phyloP scores from a whole-genome alignment of 2,888 invertebrate species.

The Harmothoe impar region DNA sequence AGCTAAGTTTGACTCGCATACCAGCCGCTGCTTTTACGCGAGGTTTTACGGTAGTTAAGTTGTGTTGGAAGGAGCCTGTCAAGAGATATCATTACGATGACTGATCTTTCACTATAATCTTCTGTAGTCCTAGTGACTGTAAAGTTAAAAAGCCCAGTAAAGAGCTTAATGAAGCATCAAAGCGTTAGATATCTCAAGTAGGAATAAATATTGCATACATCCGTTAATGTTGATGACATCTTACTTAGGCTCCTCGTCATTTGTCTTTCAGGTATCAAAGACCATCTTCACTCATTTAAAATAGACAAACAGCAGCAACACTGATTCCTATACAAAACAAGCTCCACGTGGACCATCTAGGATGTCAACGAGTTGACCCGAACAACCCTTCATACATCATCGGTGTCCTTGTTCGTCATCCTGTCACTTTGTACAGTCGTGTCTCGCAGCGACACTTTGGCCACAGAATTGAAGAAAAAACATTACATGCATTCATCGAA shows the following conservation, averaged over 20 bases:
- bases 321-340: background rate
- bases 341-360: background rate
- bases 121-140: no score
- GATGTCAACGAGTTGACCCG: background rate
- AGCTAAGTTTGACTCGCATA: no score
- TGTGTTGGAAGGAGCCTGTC: no score
- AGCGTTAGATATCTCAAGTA: no score
- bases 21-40: no score
- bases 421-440: background rate
- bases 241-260: background rate
- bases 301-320: constrained; percentile 29
- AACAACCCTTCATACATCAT: background rate
- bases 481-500: background rate
- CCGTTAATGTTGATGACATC: background rate
- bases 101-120: no score
- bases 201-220: no score
- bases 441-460: background rate
- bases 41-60: no score
- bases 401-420: background rate
- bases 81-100: no score
- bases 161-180: no score
- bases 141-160: no score
- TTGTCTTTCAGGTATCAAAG: constrained; percentile 82
- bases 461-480: background rate
- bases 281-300: constrained; percentile 66